Evolutionary conservation across 2,113 vertebrate genomes (phyloP), one percentile per base, ranked within the genome.

Genomic region (Trichechus manatus): DNA sequence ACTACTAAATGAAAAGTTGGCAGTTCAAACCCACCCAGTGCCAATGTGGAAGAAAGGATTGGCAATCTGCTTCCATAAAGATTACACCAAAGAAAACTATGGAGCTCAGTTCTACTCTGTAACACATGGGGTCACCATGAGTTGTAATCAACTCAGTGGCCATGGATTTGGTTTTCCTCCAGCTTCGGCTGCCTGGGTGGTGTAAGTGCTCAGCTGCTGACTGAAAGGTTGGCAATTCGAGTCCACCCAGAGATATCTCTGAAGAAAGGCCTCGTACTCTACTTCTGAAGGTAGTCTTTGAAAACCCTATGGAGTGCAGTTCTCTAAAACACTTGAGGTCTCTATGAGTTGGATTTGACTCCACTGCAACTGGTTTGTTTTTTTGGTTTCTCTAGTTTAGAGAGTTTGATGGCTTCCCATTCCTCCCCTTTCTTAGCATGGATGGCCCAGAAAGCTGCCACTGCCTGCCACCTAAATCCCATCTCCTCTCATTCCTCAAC

Each of bases 361-460:
- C 20, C 36, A 23, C 23, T 9, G 36, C 36, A 74, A 39, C 22
- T 39, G 72, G 20, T 36, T 74, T 23, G 4, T 39, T 22, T 36
- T 5, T 39, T 9, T 74, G n/a, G n/a, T 74, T 74, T 39, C 72
- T 42, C 36, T 74, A 61, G 31, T 4, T 80, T 8, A 53, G 61
- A 79, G 61, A 63, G 33, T 61, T 31, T 9, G 33, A 27, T 29
- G 13, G 10, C 36, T 77, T 56, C 33, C 4, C 17, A 0, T 68
- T 36, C 6, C 3, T 8, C 7, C 4, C 29, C 13, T 56, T 79
- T 13, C 33, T 87, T 47, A 5, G 10, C 0, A 0, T 2, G 3
- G n/a, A 15, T 50, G 50, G 23, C 31, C 27, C n/a, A 22, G 4
- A 9, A 23, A 39, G 72, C n/a, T 61, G 20, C 59, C 59, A 61